Percentiles rank a stretch among this genome's conserved stretches.
phyloP scores from a whole-genome alignment of 1,140 invertebrate species.

The Euglossa dilemma region DNA sequence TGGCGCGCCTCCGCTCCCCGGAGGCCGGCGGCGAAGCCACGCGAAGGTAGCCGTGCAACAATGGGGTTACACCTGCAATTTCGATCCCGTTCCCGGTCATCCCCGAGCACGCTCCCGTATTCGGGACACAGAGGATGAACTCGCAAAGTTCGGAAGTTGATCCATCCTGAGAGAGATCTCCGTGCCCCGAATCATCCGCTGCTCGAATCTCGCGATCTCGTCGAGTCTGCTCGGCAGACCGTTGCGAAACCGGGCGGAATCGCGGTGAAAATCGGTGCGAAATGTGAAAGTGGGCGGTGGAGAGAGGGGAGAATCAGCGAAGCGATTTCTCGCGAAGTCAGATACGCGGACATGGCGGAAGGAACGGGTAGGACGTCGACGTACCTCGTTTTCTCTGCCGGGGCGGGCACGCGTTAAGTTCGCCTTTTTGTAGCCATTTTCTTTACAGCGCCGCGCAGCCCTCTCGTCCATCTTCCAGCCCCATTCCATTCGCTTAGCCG shows the following conservation, averaged over 20 bases:
- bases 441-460: constrained; percentile 3
- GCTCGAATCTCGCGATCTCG: too few relatives aligned
- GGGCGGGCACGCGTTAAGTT: constrained; percentile 37
- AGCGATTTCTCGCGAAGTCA: constrained; percentile 28
- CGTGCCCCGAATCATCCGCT: too few relatives aligned
- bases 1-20: background rate
- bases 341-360: background rate
- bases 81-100: background rate
- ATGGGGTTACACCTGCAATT: constrained; percentile 11
- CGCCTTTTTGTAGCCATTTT: constrained; percentile 36
- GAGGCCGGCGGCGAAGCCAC: background rate
- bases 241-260: background rate
- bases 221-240: background rate
- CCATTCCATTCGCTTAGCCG: constrained; percentile 36
- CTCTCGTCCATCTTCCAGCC: constrained; percentile 43
- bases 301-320: background rate
- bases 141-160: background rate
- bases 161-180: background rate
- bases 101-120: background rate
- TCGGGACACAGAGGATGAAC: background rate
- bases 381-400: constrained; percentile 37
- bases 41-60: constrained; percentile 6
- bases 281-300: too few relatives aligned
- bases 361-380: constrained; percentile 27
- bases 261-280: too few relatives aligned